Evolutionary conservation across 2,113 vertebrate species (phyloP).

Genomic region (Brachirus orientalis): DNA sequence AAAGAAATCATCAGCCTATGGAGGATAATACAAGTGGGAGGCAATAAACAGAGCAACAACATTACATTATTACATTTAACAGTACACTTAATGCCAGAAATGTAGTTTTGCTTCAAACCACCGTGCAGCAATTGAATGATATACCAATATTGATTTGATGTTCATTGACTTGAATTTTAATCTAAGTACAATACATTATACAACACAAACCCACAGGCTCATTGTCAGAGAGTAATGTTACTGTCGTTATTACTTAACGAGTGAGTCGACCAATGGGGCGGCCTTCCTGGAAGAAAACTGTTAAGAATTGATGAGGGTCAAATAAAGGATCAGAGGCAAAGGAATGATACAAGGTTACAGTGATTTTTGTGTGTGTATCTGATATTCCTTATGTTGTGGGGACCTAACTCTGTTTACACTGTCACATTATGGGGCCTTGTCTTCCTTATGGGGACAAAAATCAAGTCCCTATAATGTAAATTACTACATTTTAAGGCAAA

Average conservation of each 20-base stretch:
- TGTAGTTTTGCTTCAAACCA: not conserved
- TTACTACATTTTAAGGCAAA: too few species aligned
- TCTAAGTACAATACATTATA: not conserved
- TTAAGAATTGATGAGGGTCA: constrained; percentile 38
- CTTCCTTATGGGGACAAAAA: too few species aligned
- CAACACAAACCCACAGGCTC: not conserved
- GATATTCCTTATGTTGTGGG: not conserved
- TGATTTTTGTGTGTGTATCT: constrained; percentile 8
- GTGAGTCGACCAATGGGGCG: not conserved
- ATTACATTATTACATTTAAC: not conserved
- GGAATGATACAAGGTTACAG: constrained; percentile 21
- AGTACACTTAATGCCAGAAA: not conserved
- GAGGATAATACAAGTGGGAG: constrained; percentile 7
- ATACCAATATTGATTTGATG: not conserved
- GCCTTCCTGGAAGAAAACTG: constrained; percentile 2
- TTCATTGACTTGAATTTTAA: not conserved
- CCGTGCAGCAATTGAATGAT: not conserved
- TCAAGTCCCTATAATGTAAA: too few species aligned
- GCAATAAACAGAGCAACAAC: constrained; percentile 3
- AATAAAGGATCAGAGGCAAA: constrained; percentile 13
- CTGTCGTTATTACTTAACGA: constrained; percentile 9
- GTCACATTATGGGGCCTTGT: too few species aligned
- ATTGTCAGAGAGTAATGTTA: not conserved
- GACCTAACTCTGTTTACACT: too few species aligned
- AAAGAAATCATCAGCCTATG: not conserved